Evolutionary conservation across 35 echinoderm and acorn worm genomes (phyloP), one percentile per base, ranked within the genome.

Genomic region (Ptychodera flava): DNA sequence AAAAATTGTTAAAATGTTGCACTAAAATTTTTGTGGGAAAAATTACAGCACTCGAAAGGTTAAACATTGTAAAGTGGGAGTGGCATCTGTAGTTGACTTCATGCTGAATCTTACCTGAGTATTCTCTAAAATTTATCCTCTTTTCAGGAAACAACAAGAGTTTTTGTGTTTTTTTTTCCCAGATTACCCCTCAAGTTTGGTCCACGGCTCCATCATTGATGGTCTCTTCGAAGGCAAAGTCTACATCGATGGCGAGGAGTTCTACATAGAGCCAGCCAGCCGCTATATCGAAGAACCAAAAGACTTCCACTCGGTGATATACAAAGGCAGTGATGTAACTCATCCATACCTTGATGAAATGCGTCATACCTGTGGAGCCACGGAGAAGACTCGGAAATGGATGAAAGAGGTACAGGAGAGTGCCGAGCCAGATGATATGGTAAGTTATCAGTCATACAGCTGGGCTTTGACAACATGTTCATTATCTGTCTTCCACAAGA

Each of bases 221-320:
- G 92, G 92, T 37, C 79, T 38, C 27, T 97, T 97, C 76, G 77
- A 82, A 16, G 95, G 95, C 52, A 88, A 84, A 79, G 94, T 97
- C 81, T 92, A 94, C 36, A 91, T 85, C 33, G 85, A 88, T 31
- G 92, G 82, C 27, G 52, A 97, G 38, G 92, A 93, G 33, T 97
- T 90, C 82, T 89, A 90, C 76, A 88, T 97, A 28, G 95, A 97
- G 52, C 80, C 86, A 30, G 90, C 92, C n/a, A 88, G 84, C 31
- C 85, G 87, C 31, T 90, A 94, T 79, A 91, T 97, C 77, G 79
- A 89, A 27, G 92, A 94, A 14, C 90, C 87, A 36, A 78, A 77
- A 28, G 85, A 92, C 32, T 91, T 93, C 78, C 95, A 97, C 77
- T 97, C 95, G 0, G 82, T 97, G 36, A 94, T 97, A 37, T 97